Conservation (phyloP, 2,888 invertebrate species). For the Nineta flava region DNA sequence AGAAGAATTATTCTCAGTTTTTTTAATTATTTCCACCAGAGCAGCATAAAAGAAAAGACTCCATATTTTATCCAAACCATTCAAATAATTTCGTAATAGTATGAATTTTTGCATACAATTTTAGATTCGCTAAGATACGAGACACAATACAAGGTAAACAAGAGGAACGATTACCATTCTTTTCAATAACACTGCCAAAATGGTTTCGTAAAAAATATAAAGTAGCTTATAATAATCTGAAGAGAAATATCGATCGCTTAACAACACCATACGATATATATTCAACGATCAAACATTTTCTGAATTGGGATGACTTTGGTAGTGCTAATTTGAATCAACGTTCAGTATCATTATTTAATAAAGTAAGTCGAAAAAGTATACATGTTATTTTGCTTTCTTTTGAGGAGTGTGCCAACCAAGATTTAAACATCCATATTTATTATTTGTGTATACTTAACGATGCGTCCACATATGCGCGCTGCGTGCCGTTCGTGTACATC, state of each 20-base stretch:
- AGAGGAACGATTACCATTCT: conserved; percentile 81
- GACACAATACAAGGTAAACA: conserved; percentile 81
- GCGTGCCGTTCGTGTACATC: too few species aligned
- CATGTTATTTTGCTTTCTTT: too few species aligned
- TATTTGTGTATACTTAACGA: too few species aligned
- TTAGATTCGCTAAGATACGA: conserved; percentile 63
- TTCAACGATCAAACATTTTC: conserved; percentile 54
- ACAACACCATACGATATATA: conserved; percentile 84
- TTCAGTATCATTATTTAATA: conserved; percentile 43
- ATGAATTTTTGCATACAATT: too few species aligned
- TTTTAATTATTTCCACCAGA: too few species aligned
- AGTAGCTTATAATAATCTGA: conserved; percentile 40
- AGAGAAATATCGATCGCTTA: conserved; percentile 48
- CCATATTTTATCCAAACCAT: too few species aligned
- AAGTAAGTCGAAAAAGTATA: conserved; percentile 26
- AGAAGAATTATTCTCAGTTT: too few species aligned
- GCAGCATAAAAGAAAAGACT: too few species aligned
- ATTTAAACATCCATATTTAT: too few species aligned
- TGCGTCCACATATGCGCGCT: too few species aligned
- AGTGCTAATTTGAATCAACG: conserved; percentile 36
- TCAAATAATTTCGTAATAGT: too few species aligned
- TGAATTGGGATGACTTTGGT: conserved; percentile 33
- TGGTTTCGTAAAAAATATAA: conserved; percentile 46
- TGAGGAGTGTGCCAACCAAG: too few species aligned
- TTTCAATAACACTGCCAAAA: conserved; percentile 61